These are phyloP conservation scores for Dorcus hopei DNA, from an alignment of 2,888 invertebrate genomes.

Conservation along the genomic window DNA sequence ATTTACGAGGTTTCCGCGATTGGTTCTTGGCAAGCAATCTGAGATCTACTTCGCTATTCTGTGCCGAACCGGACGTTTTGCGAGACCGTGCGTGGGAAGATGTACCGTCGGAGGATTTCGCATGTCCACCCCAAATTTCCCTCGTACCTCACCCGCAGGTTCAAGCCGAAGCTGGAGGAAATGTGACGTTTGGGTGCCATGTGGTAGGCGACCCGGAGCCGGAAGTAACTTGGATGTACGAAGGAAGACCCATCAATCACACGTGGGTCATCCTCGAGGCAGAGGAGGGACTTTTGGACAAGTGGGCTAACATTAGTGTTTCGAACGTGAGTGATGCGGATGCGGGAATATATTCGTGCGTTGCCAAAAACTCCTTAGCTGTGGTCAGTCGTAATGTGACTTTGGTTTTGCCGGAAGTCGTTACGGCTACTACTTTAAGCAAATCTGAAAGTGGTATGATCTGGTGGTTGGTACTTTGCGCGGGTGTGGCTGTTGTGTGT, in stretches of 20 bases:
- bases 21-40: constrained; percentile 81
- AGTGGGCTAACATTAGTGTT: constrained; percentile 80
- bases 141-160: constrained; percentile 50
- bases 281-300: constrained; percentile 49
- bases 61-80: constrained; percentile 68
- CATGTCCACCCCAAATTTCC: constrained; percentile 64
- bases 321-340: constrained; percentile 77
- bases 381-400: constrained; percentile 61
- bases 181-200: constrained; percentile 77
- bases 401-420: constrained; percentile 65
- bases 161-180: constrained; percentile 77
- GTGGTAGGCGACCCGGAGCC: constrained; percentile 83
- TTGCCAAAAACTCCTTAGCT: constrained; percentile 67
- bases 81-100: constrained; percentile 74
- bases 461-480: constrained; percentile 68
- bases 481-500: constrained; percentile 65
- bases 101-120: constrained; percentile 72
- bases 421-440: constrained; percentile 74
- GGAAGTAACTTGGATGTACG: constrained; percentile 77
- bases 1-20: constrained; percentile 75
- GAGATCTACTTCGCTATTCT: constrained; percentile 66
- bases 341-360: constrained; percentile 82
- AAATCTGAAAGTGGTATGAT: constrained; percentile 71
- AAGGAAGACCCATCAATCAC: constrained; percentile 63
- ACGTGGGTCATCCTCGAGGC: constrained; percentile 42